A percentile compares a stretch with the other conserved stretches of the same genome.
Evolutionary conservation across 2,113 vertebrate genomes (phyloP).

Genomic region (Malurus elegans): DNA sequence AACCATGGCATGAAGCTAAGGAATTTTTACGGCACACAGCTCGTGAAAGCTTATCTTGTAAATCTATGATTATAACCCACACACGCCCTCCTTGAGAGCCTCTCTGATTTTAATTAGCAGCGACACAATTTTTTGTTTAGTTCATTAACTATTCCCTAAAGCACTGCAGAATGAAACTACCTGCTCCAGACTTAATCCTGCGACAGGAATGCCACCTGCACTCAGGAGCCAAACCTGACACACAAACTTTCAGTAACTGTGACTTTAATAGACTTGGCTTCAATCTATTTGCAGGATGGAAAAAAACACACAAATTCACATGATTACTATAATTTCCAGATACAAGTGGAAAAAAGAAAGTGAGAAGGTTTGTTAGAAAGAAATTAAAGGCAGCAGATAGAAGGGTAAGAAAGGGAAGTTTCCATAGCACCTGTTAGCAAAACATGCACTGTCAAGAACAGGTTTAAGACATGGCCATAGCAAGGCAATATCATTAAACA

Average conservation of each 20-base stretch:
- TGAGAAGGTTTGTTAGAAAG: neutral
- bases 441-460: neutral
- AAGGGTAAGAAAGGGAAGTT: neutral
- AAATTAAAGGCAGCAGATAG: neutral
- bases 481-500: neutral
- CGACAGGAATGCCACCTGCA: fast-evolving
- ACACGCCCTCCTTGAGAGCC: neutral
- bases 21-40: neutral
- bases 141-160: neutral
- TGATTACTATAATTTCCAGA: neutral
- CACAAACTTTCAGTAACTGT: neutral
- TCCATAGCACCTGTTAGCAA: neutral
- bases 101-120: constrained; percentile 18
- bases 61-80: neutral
- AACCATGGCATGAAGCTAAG: neutral
- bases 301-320: neutral
- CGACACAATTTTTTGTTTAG: neutral
- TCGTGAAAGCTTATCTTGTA: neutral
- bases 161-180: neutral
- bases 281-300: neutral
- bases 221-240: neutral
- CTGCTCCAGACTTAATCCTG: neutral
- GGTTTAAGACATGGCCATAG: neutral
- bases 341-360: neutral
- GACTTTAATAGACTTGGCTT: neutral